Base-by-base conservation (phyloP, 2,797 vertebrate species). In the Gastrophryne carolinensis region DNA sequence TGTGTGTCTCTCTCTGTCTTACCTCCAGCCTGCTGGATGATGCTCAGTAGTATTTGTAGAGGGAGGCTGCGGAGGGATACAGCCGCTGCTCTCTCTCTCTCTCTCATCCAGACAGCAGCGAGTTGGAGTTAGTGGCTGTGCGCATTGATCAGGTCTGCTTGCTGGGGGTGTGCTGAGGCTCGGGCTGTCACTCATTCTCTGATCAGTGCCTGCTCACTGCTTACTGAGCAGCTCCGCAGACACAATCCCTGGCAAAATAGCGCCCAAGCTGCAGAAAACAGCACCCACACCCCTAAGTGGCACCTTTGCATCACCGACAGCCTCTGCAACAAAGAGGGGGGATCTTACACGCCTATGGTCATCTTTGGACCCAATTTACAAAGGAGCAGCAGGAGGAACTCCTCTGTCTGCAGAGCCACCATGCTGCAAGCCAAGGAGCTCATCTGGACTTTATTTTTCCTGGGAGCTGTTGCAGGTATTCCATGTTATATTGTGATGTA, bases 401-500 rank as follows among this genome's bases (percentile, higher is more conserved):
- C 47, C 84, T 70, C 63, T 26, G 57, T 61, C 78, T 54, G 84
- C 82, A 84, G 87, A 85, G 87, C 65, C 92, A 92, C 91, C 84
- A 96, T 97, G 96, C 92, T 95, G 86, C 93, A 87, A 82, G 90
- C 87, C 84, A 83, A 86, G 89, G 90, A 91, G 83, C 86, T 96
- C 91, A 81, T 94, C 89, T 94, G 94, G 92, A 93, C 91, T 83
- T 88, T 93, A 89, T 89, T 88, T 75, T 84, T 95, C 86, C 83
- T 93, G 54, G 92, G 91, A 88, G 90, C 91, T 79, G 92, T 94
- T 79, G 92, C 95, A 98, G 96, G 96, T 97, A 92, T 89, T 75
- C 66, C 64, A 70, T 76, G 53, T 9, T 24, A 17, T 62, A 80
- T 73, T 21, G 37, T 56, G 1, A n/a, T 34, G 13, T n/a, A 44